A percentile compares a stretch with the other conserved stretches of the same genome.
phyloP scores from a whole-genome alignment of 2,797 vertebrate genomes.

The Stomatorhinus walkeri region DNA sequence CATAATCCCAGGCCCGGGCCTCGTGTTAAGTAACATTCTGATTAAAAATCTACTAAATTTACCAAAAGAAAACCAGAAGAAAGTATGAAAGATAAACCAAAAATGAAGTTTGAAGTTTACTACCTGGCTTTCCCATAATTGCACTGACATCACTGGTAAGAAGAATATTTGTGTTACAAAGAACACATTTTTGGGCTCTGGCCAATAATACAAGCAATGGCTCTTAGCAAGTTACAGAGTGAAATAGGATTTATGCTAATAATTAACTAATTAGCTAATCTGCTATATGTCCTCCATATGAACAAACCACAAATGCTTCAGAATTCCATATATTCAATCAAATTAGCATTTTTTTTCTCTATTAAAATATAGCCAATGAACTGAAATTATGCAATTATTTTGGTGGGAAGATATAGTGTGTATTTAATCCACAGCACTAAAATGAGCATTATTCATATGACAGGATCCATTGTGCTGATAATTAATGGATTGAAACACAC shows the following conservation, averaged over 20 bases:
- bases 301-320: not conserved
- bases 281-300: not conserved
- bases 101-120: not conserved
- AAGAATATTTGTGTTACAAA: not conserved
- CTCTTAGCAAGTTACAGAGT: not conserved
- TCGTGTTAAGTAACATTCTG: constrained; percentile 13
- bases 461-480: not conserved
- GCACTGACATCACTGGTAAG: not conserved
- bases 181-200: not conserved
- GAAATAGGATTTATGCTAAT: not conserved
- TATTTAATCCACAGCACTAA: not conserved
- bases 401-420: not conserved
- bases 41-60: constrained; percentile 16
- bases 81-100: not conserved
- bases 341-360: not conserved
- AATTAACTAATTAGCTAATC: not conserved
- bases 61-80: not conserved
- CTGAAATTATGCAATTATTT: constrained; percentile 6
- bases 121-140: not conserved
- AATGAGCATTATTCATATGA: not conserved
- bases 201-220: not conserved
- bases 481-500: not conserved
- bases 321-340: constrained; percentile 2
- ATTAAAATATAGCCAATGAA: not conserved
- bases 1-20: constrained; percentile 4